Base-by-base conservation (phyloP, 2,797 vertebrate species). In the Anableps anableps region DNA sequence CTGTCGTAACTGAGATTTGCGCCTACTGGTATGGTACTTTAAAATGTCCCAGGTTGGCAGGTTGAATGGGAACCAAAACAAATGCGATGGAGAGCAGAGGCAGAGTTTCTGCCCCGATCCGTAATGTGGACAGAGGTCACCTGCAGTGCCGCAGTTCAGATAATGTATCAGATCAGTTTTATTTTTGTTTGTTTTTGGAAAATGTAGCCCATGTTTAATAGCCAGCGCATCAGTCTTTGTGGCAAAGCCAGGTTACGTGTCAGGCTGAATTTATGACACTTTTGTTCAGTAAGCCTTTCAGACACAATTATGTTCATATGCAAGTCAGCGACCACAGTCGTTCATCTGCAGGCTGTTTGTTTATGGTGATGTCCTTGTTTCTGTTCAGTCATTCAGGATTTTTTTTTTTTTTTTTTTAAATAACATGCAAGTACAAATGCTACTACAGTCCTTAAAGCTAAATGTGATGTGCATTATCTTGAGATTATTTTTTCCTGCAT, bases 391-490 rank as follows among this genome's bases (percentile, higher is more conserved):
- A 89, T 94, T 91, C 82, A 92, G 91, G 94, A 91, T 88, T 87
- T 85, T 84, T 68, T 80, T 66, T 74, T 26, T 75, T 47, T 64
- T 83, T 83, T 29, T 16, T 31, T 29, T 74, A 36, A 81, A 88
- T 78, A 88, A 93, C 90, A 92, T 92, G 91, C 91, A 93, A 92
- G 84, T 93, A 87, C 92, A 93, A 93, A 93, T 80, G 82, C 90
- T 90, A 89, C 89, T 93, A 87, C 93, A 88, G 89, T 94, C 92
- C 94, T 87, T 93, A 83, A 93, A 91, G 92, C 90, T 93, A 94
- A 93, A 92, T 96, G 95, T 97, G 95, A 95, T 97, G 96, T 97
- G 96, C 95, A 95, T 96, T 95, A 92, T 87, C 85, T 89, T 86
- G 82, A 62, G 81, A 73, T 90, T 88, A 41, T 86, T 93, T 91